A percentile compares a stretch with the other conserved stretches of the same genome.
Conservation (phyloP, 2,888 invertebrate species). For the Boloria selene region DNA sequence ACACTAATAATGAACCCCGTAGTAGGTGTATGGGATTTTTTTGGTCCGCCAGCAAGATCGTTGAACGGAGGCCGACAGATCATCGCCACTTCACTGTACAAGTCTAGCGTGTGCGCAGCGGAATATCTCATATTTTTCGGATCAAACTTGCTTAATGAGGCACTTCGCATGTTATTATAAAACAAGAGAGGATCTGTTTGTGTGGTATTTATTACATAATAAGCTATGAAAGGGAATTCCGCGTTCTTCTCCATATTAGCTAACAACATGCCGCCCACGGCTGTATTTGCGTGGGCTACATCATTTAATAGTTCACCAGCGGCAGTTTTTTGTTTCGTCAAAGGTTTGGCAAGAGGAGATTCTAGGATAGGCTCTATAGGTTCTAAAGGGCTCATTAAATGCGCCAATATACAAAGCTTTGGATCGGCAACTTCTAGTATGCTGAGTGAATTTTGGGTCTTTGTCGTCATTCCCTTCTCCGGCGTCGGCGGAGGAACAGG, state of each 20-base stretch:
- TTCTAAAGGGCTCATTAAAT: slow-evolving; percentile 94
- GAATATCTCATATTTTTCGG: slow-evolving; percentile 90
- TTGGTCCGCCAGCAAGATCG: slow-evolving; percentile 88
- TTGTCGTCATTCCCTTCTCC: slow-evolving; percentile 83
- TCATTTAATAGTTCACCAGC: slow-evolving; percentile 90
- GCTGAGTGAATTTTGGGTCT: slow-evolving; percentile 85
- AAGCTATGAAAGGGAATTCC: slow-evolving; percentile 95
- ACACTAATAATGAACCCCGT: slow-evolving; percentile 96
- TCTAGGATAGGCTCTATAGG: slow-evolving; percentile 93
- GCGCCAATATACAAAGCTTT: slow-evolving; percentile 92
- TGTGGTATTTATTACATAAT: slow-evolving; percentile 93
- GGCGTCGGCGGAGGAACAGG: slow-evolving; percentile 85
- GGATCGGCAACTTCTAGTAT: slow-evolving; percentile 94
- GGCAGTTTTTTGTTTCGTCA: slow-evolving; percentile 89
- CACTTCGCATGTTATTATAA: slow-evolving; percentile 91
- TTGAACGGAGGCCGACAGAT: slow-evolving; percentile 94
- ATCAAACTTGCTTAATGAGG: slow-evolving; percentile 93
- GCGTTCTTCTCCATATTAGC: slow-evolving; percentile 95
- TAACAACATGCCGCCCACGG: slow-evolving; percentile 91
- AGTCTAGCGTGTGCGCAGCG: slow-evolving; percentile 92
- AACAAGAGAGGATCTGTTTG: slow-evolving; percentile 93
- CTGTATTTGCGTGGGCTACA: slow-evolving; percentile 87
- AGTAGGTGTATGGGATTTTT: slow-evolving; percentile 89
- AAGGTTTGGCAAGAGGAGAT: slow-evolving; percentile 90
- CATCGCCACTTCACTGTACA: slow-evolving; percentile 95